Conservation (phyloP, 2,888 invertebrate genomes). For the Leptinotarsa tumamoca region DNA sequence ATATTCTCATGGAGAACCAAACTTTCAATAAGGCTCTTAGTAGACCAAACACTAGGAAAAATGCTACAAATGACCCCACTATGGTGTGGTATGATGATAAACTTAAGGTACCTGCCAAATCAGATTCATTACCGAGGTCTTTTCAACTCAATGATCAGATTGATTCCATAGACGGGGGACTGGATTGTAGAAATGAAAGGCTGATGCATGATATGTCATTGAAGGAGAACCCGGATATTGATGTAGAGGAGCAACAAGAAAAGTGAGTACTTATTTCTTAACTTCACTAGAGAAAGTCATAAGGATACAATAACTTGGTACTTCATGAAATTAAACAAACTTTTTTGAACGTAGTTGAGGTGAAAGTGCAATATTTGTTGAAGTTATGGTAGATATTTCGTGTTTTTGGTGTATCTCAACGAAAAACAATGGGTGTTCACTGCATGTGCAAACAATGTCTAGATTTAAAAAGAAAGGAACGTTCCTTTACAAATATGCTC, state of each 20-base stretch:
- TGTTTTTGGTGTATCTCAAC: too few relatives aligned
- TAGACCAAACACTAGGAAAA: constrained; percentile 65
- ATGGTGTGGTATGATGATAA: constrained; percentile 76
- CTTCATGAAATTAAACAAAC: too few relatives aligned
- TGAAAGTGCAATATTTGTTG: too few relatives aligned
- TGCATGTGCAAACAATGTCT: too few relatives aligned
- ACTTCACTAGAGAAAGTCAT: neutral
- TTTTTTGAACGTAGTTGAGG: too few relatives aligned
- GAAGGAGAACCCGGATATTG: constrained; percentile 52
- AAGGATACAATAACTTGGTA: too few relatives aligned
- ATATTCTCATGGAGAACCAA: constrained; percentile 83
- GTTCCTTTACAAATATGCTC: too few relatives aligned
- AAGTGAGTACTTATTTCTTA: constrained; percentile 53
- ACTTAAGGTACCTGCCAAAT: constrained; percentile 76
- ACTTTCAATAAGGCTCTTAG: constrained; percentile 79
- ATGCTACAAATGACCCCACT: constrained; percentile 65
- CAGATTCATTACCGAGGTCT: constrained; percentile 82
- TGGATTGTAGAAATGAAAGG: constrained; percentile 59
- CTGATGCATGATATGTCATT: constrained; percentile 53
- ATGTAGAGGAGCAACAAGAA: constrained; percentile 59
- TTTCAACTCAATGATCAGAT: constrained; percentile 76
- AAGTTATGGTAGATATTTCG: too few relatives aligned
- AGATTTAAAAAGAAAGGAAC: too few relatives aligned
- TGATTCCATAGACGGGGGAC: constrained; percentile 67
- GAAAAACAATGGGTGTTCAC: too few relatives aligned